Evolutionary conservation across 2,113 vertebrate genomes (phyloP).

Genomic region (Limnothrissa miodon): DNA sequence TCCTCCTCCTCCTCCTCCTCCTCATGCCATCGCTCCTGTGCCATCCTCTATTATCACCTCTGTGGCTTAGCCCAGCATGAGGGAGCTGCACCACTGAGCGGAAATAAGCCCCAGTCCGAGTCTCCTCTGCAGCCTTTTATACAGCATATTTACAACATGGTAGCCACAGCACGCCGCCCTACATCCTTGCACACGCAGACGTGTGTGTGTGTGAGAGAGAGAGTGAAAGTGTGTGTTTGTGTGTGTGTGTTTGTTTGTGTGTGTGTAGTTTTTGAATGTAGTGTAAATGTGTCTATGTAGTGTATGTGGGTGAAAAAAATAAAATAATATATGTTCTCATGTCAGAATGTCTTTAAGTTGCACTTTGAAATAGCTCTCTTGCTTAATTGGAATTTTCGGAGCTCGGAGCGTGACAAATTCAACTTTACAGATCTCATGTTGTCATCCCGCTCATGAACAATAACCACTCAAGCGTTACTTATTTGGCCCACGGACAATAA

Average conservation of each 20-base stretch:
- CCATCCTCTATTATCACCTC: constrained; percentile 69
- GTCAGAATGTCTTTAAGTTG: no score
- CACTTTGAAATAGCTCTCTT: no score
- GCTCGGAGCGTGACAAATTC: neutral
- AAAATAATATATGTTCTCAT: no score
- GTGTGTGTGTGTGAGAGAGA: neutral
- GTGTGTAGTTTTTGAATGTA: neutral
- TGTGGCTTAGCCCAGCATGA: constrained; percentile 65
- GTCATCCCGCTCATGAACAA: neutral
- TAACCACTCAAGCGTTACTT: no score
- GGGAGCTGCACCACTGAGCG: constrained; percentile 60
- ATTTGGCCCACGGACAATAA: no score
- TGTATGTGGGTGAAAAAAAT: neutral
- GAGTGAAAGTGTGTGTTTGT: neutral
- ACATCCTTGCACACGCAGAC: neutral
- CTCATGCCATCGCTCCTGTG: constrained; percentile 8
- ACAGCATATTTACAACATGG: constrained; percentile 47
- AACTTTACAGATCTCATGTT: neutral
- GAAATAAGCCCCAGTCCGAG: constrained; percentile 54
- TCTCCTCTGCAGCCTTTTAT: constrained; percentile 43
- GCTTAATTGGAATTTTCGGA: no score
- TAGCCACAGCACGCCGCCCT: neutral
- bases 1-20: neutral
- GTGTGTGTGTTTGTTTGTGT: neutral
- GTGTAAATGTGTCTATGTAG: neutral